Percentiles rank a stretch among this genome's conserved stretches.
Evolutionary conservation across 2,797 vertebrate species (phyloP).

Genomic region (Nothura maculosa): DNA sequence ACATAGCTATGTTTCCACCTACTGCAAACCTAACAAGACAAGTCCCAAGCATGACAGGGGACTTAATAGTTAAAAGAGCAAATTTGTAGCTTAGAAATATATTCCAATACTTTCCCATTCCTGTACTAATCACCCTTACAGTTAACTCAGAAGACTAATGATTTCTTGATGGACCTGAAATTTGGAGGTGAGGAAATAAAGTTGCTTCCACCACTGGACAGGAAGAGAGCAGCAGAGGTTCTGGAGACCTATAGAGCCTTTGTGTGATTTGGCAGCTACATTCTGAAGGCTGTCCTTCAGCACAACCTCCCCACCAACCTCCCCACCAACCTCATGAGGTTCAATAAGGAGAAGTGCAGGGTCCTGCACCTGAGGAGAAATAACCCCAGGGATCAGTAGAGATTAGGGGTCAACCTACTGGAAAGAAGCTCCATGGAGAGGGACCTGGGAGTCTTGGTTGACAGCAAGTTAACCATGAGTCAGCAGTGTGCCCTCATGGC

Average conservation of each 20-base stretch:
- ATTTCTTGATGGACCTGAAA: neutral
- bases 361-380: no score
- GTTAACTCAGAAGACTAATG: neutral
- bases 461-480: no score
- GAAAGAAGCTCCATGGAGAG: no score
- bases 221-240: neutral
- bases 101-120: neutral
- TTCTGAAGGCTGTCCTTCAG: neutral
- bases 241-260: neutral
- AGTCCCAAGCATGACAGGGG: fast-evolving
- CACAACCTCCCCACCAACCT: neutral
- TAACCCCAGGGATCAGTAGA: no score
- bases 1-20: fast-evolving
- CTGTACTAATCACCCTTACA: neutral
- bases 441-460: no score
- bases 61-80: neutral
- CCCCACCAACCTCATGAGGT: no score
- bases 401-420: no score
- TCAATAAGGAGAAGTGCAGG: no score
- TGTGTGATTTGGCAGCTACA: neutral
- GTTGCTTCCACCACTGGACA: neutral
- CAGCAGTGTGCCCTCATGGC: no score
- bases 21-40: fast-evolving
- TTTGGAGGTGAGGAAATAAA: neutral
- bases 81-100: neutral